A percentile compares a stretch with the other conserved stretches of the same genome.
Evolutionary conservation across 2,113 vertebrate genomes (phyloP).

Genomic region (Dolichallabes microphthalmus): DNA sequence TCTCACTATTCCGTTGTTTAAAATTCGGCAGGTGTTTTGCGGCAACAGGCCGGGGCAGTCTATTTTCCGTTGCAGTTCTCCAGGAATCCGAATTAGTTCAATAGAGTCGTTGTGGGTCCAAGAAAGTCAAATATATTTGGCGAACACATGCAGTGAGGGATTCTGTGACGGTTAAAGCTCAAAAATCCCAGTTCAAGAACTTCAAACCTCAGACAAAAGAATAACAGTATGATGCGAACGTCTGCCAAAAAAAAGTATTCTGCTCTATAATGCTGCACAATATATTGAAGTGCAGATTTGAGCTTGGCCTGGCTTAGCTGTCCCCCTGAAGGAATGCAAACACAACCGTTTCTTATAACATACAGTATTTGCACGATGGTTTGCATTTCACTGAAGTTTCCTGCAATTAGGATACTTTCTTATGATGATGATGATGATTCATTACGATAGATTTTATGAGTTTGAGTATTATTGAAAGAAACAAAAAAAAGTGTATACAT

Average conservation of each 20-base stretch:
- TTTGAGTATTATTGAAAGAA: neutral
- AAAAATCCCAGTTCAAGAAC: conserved; percentile 9
- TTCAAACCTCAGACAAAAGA: conserved; percentile 34
- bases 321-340: neutral
- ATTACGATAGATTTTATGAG: neutral
- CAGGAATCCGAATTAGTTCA: conserved; percentile 40
- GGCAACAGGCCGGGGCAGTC: conserved; percentile 39
- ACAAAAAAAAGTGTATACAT: neutral
- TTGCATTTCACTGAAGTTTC: neutral
- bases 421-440: neutral
- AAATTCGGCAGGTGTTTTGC: conserved; percentile 59
- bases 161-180: conserved; percentile 29
- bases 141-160: conserved; percentile 21
- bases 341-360: neutral
- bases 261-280: neutral
- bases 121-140: conserved; percentile 31
- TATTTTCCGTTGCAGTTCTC: conserved; percentile 32
- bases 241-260: conserved; percentile 1
- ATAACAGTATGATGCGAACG: conserved; percentile 21
- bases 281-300: conserved; percentile 48
- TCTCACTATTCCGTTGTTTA: conserved; percentile 55
- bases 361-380: neutral
- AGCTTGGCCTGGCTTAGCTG: neutral
- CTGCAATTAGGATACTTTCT: neutral
- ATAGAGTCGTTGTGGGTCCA: conserved; percentile 21